Base-by-base conservation (phyloP, 2,888 invertebrate species). In the Patella depressa region DNA sequence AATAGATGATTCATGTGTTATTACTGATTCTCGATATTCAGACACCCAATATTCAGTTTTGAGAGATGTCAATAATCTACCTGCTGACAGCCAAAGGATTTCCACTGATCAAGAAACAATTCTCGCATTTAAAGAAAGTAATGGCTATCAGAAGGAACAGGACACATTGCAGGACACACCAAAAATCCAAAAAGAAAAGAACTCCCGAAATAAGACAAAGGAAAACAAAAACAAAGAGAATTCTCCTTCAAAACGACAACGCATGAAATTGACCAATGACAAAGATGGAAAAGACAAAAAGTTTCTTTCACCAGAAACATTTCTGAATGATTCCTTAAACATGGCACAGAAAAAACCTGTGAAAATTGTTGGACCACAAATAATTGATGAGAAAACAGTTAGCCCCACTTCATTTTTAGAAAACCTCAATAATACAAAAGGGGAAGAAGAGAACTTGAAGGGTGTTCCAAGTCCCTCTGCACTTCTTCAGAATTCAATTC, bases 341-440 rank as follows among this genome's bases (percentile, higher is more conserved):
- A 57, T 53, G 29, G 14, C 19, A 24, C 19, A 24, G 19, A 65
- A 65, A 11, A 24, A 24, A 3, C 65, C 19, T 65, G 24, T 65
- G 11, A 65, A 65, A 24, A 19, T 24, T 19, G 65, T 65, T 19
- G 19, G 19, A 12, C 19, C 65, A 19, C 24, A 24, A 24, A 65
- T 65, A 19, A 19, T 24, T 65, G 65, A 17, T 24, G 24, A 65
- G 19, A 11, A 65, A 19, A 65, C 65, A 45, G 81, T 87, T 19
- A 87, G 85, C 74, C 85, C 86, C 3, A 85, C 86, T 45, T 81
- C 86, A n/a, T 87, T 87, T 75, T 55, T 87, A 65, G 83, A 84
- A 76, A 85, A 87, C 55, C 75, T 85, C 76, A 81, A 76, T 29
- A 77, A 73, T 24, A 78, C 80, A 34, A 77, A 77, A 24, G 65